Conservation (phyloP, 2,113 vertebrate genomes). For the Tachycineta bicolor region DNA sequence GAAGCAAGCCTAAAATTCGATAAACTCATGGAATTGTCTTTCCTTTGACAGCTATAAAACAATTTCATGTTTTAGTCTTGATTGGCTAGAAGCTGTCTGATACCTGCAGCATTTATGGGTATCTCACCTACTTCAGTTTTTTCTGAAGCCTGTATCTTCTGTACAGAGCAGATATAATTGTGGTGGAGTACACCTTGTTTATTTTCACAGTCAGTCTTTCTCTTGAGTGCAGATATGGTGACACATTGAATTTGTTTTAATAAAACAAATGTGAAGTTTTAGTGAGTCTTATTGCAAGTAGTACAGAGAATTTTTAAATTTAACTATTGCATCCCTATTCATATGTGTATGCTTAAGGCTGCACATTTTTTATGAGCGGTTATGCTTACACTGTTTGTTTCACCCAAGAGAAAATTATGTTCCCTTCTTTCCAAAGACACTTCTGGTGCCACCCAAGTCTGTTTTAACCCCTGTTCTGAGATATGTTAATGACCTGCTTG, state of each 20-base stretch:
- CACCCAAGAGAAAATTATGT: background rate
- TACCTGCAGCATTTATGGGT: background rate
- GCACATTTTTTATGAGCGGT: background rate
- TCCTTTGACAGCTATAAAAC: background rate
- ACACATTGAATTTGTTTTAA: background rate
- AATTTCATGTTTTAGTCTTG: background rate
- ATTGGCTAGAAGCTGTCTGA: background rate
- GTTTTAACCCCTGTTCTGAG: background rate
- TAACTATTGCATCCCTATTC: background rate
- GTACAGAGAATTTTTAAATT: background rate
- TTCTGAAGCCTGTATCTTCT: background rate
- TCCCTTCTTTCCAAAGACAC: background rate
- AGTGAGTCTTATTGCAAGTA: background rate
- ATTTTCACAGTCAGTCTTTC: background rate
- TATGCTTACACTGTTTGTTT: background rate
- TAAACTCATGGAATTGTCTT: background rate
- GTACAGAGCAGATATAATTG: background rate
- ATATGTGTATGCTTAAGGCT: background rate
- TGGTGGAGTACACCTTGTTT: background rate
- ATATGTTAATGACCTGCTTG: background rate
- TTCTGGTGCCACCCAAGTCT: background rate
- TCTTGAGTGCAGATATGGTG: background rate
- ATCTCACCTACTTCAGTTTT: background rate
- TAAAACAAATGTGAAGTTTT: background rate
- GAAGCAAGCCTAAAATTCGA: background rate